phyloP scores from a whole-genome alignment of 2,797 vertebrate genomes.

The Ispidina lecontei region DNA sequence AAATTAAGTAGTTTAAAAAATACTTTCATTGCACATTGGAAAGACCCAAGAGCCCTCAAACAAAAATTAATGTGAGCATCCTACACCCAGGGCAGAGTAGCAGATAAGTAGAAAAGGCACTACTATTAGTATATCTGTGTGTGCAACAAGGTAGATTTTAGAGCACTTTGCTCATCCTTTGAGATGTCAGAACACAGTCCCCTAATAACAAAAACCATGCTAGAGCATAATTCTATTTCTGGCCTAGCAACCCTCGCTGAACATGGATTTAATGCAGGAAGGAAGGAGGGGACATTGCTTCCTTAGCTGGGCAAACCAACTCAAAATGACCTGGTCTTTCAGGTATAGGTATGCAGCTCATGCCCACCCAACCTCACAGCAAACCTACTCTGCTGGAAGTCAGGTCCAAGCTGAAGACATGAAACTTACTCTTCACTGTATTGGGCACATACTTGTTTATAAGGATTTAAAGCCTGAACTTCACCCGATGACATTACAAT shows the following conservation, averaged over 20 bases:
- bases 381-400: neutral
- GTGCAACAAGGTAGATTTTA: neutral
- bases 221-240: neutral
- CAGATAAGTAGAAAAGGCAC: neutral
- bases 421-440: neutral
- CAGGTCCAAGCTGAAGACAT: neutral
- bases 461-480: neutral
- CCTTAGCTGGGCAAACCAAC: neutral
- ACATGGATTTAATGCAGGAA: neutral
- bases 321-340: neutral
- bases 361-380: neutral
- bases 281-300: neutral
- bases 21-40: neutral
- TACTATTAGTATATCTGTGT: neutral
- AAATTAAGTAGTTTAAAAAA: neutral
- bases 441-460: neutral
- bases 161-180: neutral
- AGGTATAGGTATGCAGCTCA: neutral
- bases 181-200: neutral
- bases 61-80: neutral
- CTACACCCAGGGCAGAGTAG: neutral
- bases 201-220: neutral
- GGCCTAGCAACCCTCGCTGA: neutral
- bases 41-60: neutral
- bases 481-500: neutral